Evolutionary conservation across 2,888 invertebrate species (phyloP), one percentile per base, ranked within the genome.

Genomic region (Euphydryas editha): DNA sequence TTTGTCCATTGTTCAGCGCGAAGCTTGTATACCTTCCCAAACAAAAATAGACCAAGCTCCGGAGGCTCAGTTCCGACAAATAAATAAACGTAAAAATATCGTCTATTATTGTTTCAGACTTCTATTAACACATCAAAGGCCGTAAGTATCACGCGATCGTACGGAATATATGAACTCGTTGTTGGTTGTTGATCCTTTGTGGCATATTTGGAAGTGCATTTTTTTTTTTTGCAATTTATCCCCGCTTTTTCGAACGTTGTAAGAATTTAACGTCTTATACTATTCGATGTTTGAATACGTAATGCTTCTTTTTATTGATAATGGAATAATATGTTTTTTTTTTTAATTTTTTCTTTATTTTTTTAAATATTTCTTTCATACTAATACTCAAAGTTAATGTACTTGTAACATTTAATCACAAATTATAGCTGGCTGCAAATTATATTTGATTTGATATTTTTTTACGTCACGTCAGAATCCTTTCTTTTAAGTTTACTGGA

Each of bases 81-180:
- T 54, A 54, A 54, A 54, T 51, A 51, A 24, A 51, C n/a, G 51
- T 7, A n/a, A 18, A 51, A 30, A 51, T 30, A 51, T 51, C 21
- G n/a, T n/a, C 24, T 51, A n/a, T 51, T 68, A 72, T 71, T 70
- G 70, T 71, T 71, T 71, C 66, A 62, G 57, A 39, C 60, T 44
- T 13, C 39, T 59, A 72, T 72, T 70, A 72, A 66, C 70, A 73
- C 70, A 70, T 71, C 72, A 73, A 68, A 65, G 67, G 49, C 58
- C 1, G 46, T 46, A 46, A 46, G 18, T 62, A 69, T 67, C 69
- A 69, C 66, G 73, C 69, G 62, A 73, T 69, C 46, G 6, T 46
- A 15, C 46, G 30, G 58, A 62, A 61, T 10, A 59, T 65, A 54
- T 36, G 54, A 17, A 10, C 54, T 24, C 11, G 21, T n/a, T 54